Percentiles rank a stretch among this genome's conserved stretches.
phyloP scores from a whole-genome alignment of 2,113 vertebrate genomes.

The Oreochromis niloticus region DNA sequence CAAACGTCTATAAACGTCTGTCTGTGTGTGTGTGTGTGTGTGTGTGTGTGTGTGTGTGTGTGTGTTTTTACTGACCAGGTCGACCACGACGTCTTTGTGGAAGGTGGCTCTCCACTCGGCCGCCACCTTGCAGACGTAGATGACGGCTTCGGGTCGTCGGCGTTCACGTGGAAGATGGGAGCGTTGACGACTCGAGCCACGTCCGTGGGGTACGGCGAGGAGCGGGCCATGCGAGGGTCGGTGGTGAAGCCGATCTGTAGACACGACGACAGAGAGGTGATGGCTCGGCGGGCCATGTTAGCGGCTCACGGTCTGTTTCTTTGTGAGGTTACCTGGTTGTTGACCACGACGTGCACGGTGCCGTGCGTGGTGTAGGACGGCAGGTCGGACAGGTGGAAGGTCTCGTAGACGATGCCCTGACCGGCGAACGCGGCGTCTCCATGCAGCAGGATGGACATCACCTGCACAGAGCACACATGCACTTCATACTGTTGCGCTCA shows the following conservation, averaged over 20 bases:
- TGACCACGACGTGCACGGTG: conserved; percentile 94
- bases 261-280: not conserved
- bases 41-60: too few species aligned
- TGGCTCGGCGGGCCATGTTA: fast-evolving
- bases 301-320: not conserved
- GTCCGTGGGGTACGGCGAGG: conserved; percentile 91
- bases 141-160: conserved; percentile 91
- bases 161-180: conserved; percentile 96
- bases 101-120: conserved; percentile 96
- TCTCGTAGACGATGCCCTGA: conserved; percentile 96
- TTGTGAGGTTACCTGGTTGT: conserved; percentile 86
- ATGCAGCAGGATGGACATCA: conserved; percentile 95
- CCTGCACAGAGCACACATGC: conserved; percentile 65
- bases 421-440: conserved; percentile 95
- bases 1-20: too few species aligned
- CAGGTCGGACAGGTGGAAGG: conserved; percentile 93
- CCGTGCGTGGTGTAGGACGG: conserved; percentile 94
- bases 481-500: not conserved
- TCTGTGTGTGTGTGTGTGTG: too few species aligned
- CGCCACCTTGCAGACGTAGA: conserved; percentile 95
- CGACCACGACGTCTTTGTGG: conserved; percentile 98
- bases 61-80: conserved; percentile 77
- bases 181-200: conserved; percentile 96
- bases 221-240: conserved; percentile 92
- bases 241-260: conserved; percentile 96